Conservation (phyloP, 1,140 invertebrate genomes). For the Portunus trituberculatus region DNA sequence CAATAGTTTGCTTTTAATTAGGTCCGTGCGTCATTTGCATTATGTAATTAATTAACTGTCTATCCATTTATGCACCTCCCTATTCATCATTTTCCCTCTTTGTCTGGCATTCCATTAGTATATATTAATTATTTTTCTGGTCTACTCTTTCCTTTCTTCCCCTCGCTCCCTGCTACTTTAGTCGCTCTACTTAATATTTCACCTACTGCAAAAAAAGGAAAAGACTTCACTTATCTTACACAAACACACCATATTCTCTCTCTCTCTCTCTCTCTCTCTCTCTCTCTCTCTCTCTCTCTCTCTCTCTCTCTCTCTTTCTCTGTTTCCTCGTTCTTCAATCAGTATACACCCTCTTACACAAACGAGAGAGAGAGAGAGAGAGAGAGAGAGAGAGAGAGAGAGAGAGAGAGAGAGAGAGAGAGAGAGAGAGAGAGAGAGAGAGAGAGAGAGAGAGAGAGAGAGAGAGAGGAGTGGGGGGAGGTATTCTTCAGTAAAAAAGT, state of each 20-base stretch:
- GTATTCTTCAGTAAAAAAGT: too few species aligned
- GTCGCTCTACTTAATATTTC: too few species aligned
- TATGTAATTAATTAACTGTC: constrained; percentile 16
- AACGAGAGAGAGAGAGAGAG: too few species aligned
- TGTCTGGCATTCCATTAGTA: not conserved
- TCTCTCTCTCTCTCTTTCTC: constrained; percentile 47
- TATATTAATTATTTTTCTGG: constrained; percentile 8
- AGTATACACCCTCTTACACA: too few species aligned
- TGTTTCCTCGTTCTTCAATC: not conserved
- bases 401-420: too few species aligned
- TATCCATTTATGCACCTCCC: not conserved
- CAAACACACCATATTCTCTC: not conserved
- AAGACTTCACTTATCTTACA: not conserved
- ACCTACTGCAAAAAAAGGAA: too few species aligned
- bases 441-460: too few species aligned
- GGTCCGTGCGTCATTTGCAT: not conserved
- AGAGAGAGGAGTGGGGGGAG: too few species aligned
- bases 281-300: constrained; percentile 36
- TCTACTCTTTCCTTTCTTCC: not conserved
- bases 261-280: not conserved
- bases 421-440: not conserved
- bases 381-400: not conserved
- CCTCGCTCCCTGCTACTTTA: too few species aligned
- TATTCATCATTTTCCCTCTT: not conserved
- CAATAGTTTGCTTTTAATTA: not conserved